Evolutionary conservation across 2,888 invertebrate genomes (phyloP).

Genomic region (Hydropsyche betteni): DNA sequence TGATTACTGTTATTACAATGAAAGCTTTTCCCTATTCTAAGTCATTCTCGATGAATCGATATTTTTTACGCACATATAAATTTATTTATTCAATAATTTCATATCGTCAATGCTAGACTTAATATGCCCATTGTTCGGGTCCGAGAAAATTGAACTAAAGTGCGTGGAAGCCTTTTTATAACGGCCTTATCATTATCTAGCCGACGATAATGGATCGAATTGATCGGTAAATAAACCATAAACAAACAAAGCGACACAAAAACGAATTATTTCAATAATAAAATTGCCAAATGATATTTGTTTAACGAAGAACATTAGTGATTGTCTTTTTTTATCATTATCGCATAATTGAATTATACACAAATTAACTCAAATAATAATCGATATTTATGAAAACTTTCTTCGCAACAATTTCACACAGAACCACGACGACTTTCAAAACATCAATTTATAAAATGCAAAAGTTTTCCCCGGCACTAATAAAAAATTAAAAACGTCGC

Average conservation of each 20-base stretch:
- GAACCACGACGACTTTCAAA: too few species aligned
- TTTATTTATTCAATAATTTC: constrained; percentile 36
- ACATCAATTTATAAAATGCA: too few species aligned
- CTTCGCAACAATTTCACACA: too few species aligned
- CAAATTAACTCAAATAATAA: too few species aligned
- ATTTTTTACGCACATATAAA: neutral
- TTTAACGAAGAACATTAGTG: too few species aligned
- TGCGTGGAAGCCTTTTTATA: constrained; percentile 29
- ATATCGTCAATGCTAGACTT: constrained; percentile 27
- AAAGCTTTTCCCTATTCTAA: constrained; percentile 50
- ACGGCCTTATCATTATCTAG: constrained; percentile 33
- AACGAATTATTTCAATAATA: too few species aligned
- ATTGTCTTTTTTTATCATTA: too few species aligned
- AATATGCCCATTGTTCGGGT: constrained; percentile 27
- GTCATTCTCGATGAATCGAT: constrained; percentile 47
- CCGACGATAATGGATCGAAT: constrained; percentile 34
- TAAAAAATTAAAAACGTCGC: neutral
- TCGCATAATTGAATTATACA: too few species aligned
- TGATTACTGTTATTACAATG: constrained; percentile 50
- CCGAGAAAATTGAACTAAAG: constrained; percentile 29
- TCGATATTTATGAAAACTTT: too few species aligned
- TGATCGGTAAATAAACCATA: constrained; percentile 27
- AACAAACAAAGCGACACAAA: neutral
- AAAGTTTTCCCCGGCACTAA: neutral
- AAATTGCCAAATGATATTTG: too few species aligned